Evolutionary conservation across 1,140 invertebrate species (phyloP), one percentile per base, ranked within the genome.

Genomic region (Heterodera carotae): DNA sequence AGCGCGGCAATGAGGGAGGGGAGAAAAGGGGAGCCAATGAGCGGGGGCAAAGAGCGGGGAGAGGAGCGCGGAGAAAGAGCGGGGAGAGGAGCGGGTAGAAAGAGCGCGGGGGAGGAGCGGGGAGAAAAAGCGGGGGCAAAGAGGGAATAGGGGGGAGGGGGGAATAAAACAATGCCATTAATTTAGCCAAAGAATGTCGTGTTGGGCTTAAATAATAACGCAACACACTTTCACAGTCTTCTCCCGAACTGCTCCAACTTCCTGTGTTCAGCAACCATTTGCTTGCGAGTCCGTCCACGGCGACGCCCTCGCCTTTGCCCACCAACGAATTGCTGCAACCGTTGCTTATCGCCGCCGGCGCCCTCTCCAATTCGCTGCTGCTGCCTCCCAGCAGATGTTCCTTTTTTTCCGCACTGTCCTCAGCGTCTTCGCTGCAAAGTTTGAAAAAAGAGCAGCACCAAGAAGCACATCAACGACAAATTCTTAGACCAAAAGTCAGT

Each of bases 401-500:
- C 12, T 56, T 18, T 18, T 22, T 22, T 56, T 56, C 48, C 48
- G 48, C 15, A 56, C 5, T 56, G 48, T 66, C 62, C 29, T 66
- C 62, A 25, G 10, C 62, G 27, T 66, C 62, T 6, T 66, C 62
- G 25, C 27, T 66, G 62, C 62, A 66, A 34, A 66, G 62, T 66
- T 34, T 66, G 62, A 66, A 66, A n/a, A n/a, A n/a, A 34, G 62
- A 6, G 22, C 62, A 66, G 33, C 62, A 66, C 62, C 29, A 29
- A 12, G 62, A 29, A 12, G 62, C 25, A 66, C 29, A 31, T 10
- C 27, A 66, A 66, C 62, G 22, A 27, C 62, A 66, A n/a, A 66
- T 66, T 66, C 62, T 66, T 25, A 29, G 62, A 12, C 62, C 62
- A 66, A 66, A 66, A 66, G 62, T 66, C 12, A 66, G 62, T 66